Base-by-base conservation (phyloP, 2,888 invertebrate genomes). In the Agrenia bidenticulata region DNA sequence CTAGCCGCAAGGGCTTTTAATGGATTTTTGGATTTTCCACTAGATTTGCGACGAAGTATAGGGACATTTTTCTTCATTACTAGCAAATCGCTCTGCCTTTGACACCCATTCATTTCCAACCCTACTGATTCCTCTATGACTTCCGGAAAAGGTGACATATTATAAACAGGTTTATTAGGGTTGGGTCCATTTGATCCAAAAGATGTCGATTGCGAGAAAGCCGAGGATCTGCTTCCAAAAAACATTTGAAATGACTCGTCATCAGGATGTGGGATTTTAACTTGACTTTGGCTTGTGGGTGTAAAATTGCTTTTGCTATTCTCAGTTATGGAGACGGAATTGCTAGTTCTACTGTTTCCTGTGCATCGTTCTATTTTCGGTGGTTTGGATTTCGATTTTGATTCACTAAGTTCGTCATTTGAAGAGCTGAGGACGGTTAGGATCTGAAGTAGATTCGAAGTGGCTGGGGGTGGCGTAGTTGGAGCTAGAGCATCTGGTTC, bases 371-470 rank as follows among this genome's bases (percentile, higher is more conserved):
- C 4, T 45, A 45, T 45, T 45, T 9, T 45, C 19, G 45, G 19
- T 15, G 45, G 4, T 11, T 15, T 39, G 5, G 45, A 15, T 15
- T 45, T 45, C 15, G 45, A 15, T 17, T 45, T 15, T 15, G 45
- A 45, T 19, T 45, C 45, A n/a, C 45, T 66, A 32, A 76, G 49
- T 54, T 74, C 73, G 27, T 76, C 75, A 53, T 76, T 74, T 1
- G 75, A 76, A 15, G 74, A 74, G 53, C 73, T 74, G 1, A 76
- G 58, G 15, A 67, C 74, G 9, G 73, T 72, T 1, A 76, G 65
- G 17, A 76, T 73, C 42, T 72, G 76, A n/a, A 76, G 71, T 1
- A 76, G 71, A 59, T 74, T 74, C 4, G 75, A 76, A 11, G 74
- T 74, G 0, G 74, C 42, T 24, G 72, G 70, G 19, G 67, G 64